Evolutionary conservation across 2,113 vertebrate genomes (phyloP), one percentile per base, ranked within the genome.

Genomic region (Geothlypis trichas): DNA sequence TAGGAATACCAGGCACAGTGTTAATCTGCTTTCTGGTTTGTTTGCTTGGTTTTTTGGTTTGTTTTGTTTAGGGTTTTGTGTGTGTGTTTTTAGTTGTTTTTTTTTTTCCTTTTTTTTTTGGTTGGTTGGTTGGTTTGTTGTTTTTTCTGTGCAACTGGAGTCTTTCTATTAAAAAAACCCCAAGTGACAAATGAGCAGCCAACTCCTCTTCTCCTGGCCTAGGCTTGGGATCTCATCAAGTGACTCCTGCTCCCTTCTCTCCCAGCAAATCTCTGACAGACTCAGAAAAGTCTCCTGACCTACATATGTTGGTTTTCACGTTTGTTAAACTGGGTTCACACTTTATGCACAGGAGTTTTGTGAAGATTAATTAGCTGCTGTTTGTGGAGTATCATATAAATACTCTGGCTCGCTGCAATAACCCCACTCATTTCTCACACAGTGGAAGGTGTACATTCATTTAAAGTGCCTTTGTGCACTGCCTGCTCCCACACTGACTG

Each of bases 281-380:
- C 84, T 65, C 78, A 4, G 35, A 5, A 7, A 91, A 95, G 37
- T 59, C 59, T 93, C 51, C 17, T 93, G 93, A 88, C 91, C 93
- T 91, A 95, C 87, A 83, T 91, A 33, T 67, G 82, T 82, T 94
- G 84, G 16, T 47, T 81, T 91, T 54, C 87, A 52, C 87, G 4
- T 93, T 80, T 71, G 84, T 87, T 61, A 69, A 73, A 23, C 49
- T 15, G 81, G 84, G 84, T 65, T 96, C 78, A 58, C 93, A 85
- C 71, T 46, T 90, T 59, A 71, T 77, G 87, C 93, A 74, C 79
- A 37, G 93, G 90, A 96, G 67, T 96, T 95, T 88, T 37, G 68
- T 47, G 90, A 72, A 88, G 92, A 93, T 95, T 90, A 94, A 96
- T 96, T 87, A 90, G 92, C 82, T 93, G 90, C 88, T 88, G 92